These are phyloP conservation scores for Leptinotarsa peninsularis DNA, from an alignment of 2,888 invertebrate species.

Conservation along the genomic window DNA sequence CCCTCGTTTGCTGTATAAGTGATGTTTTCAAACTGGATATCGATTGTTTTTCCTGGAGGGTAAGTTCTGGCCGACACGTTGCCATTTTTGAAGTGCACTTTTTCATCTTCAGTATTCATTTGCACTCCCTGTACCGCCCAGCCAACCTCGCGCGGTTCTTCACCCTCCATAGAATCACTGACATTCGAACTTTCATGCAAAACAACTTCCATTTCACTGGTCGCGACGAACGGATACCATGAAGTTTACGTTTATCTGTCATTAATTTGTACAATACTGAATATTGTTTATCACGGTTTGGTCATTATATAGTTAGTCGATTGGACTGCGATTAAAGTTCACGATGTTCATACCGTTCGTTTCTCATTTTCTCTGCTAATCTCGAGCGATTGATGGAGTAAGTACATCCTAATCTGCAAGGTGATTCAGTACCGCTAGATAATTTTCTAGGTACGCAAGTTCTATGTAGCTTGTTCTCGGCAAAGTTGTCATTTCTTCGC, in stretches of 20 bases:
- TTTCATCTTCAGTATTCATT: constrained; percentile 27
- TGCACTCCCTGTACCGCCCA: constrained; percentile 14
- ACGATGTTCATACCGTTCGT: constrained; percentile 28
- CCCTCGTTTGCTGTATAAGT: constrained; percentile 80
- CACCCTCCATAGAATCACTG: background rate
- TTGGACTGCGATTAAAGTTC: constrained; percentile 59
- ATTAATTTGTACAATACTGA: constrained; percentile 30
- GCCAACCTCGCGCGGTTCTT: background rate
- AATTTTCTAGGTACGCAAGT: background rate
- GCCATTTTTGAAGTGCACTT: constrained; percentile 10
- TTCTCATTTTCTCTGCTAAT: constrained; percentile 8
- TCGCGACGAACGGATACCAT: background rate
- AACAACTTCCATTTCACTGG: constrained; percentile 34
- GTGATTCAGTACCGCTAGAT: constrained; percentile 10
- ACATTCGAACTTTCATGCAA: constrained; percentile 33
- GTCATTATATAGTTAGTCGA: constrained; percentile 56
- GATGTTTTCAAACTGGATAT: constrained; percentile 81
- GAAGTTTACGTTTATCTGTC: background rate
- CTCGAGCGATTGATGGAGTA: background rate
- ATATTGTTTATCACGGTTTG: constrained; percentile 49
- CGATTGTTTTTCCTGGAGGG: constrained; percentile 63
- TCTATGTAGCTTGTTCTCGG: background rate
- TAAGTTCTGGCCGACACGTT: background rate
- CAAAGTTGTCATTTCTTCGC: background rate
- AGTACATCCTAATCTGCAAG: background rate